phyloP scores from a whole-genome alignment of 2,113 vertebrate species.

The human region GRCh38 chr18:47964501-47965000 shows the following conservation, averaged over 20 bases:
- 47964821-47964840: background rate
- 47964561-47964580: background rate
- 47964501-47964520: background rate
- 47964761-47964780: too few relatives aligned
- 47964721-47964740: too few relatives aligned
- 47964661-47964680: too few relatives aligned
- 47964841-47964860: background rate
- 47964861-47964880: background rate
- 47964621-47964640: background rate
- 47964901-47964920: conserved; percentile 11
- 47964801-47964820: too few relatives aligned
- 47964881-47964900: conserved; percentile 13
- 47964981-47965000: background rate
- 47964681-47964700: too few relatives aligned
- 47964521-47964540: background rate
- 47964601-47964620: background rate
- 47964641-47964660: too few relatives aligned
- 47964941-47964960: conserved; percentile 23
- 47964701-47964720: too few relatives aligned
- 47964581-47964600: background rate
- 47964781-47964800: too few relatives aligned
- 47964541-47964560: background rate
- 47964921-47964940: background rate
- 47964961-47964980: background rate
- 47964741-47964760: too few relatives aligned